These are phyloP conservation scores for Empidonax traillii DNA, from an alignment of 2,113 vertebrate genomes.

Conservation along the genomic window DNA sequence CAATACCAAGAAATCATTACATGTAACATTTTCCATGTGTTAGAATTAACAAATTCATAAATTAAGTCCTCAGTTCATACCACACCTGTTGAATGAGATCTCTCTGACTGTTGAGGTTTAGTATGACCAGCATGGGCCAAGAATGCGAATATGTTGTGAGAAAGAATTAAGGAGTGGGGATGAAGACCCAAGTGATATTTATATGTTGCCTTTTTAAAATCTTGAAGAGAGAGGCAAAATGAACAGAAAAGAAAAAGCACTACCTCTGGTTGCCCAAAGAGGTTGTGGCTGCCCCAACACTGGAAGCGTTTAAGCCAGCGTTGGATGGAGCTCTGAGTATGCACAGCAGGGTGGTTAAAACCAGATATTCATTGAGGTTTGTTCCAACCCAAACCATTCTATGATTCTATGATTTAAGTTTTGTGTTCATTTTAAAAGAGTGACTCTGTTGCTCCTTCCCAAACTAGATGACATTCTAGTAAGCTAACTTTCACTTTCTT, in stretches of 20 bases:
- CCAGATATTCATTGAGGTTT: background rate
- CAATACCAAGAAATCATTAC: background rate
- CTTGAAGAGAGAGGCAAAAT: background rate
- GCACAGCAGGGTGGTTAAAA: background rate
- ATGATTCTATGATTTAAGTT: background rate
- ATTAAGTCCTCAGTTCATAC: background rate
- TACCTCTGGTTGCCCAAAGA: background rate
- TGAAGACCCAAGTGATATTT: background rate
- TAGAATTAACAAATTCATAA: background rate
- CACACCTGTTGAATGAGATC: background rate
- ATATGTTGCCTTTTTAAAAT: background rate
- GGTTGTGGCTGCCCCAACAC: background rate
- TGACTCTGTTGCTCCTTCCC: background rate
- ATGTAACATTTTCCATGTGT: conserved; percentile 15
- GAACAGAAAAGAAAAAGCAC: background rate
- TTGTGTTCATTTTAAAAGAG: background rate
- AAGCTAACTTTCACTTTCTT: background rate
- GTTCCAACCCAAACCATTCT: background rate
- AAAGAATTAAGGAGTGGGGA: background rate
- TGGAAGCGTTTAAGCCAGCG: background rate
- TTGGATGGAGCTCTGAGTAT: background rate
- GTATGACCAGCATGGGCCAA: background rate
- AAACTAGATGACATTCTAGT: background rate
- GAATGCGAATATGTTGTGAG: background rate
- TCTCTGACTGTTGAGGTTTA: background rate